A percentile compares a stretch with the other conserved stretches of the same genome.
Conservation (phyloP, 2,888 invertebrate genomes). For the Elmis aenea region DNA sequence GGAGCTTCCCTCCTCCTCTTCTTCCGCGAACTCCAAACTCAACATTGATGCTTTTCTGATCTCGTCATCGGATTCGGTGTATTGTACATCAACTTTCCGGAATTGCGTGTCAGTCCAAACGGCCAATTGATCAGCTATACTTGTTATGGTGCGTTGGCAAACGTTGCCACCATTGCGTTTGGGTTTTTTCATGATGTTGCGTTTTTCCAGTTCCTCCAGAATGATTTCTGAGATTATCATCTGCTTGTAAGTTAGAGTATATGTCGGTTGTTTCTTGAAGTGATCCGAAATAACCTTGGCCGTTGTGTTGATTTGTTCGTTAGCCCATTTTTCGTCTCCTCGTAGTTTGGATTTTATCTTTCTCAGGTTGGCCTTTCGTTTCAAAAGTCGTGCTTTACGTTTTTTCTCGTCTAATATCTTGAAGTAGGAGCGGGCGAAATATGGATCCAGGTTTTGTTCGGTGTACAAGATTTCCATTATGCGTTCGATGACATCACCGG, state of each 20-base stretch:
- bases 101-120: slow-evolving; percentile 38
- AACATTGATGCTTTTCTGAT: no score
- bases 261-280: slow-evolving; percentile 31
- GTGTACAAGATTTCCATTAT: slow-evolving; percentile 36
- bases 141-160: slow-evolving; percentile 23
- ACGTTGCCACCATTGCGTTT: slow-evolving; percentile 27
- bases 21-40: no score
- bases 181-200: slow-evolving; percentile 22
- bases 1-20: slow-evolving; percentile 1
- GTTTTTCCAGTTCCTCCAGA: slow-evolving; percentile 22
- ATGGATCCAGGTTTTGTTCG: slow-evolving; percentile 34
- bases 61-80: slow-evolving; percentile 33
- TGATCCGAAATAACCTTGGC: slow-evolving; percentile 27
- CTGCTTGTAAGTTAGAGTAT: slow-evolving; percentile 35
- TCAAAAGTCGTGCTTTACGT: slow-evolving; percentile 17
- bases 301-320: slow-evolving; percentile 15
- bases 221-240: slow-evolving; percentile 35
- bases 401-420: slow-evolving; percentile 31
- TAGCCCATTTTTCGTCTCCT: slow-evolving; percentile 18
- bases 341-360: slow-evolving; percentile 23
- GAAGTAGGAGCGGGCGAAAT: slow-evolving; percentile 36
- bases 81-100: slow-evolving; percentile 35
- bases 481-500: slow-evolving; percentile 30
- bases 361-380: slow-evolving; percentile 10
- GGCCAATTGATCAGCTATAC: slow-evolving; percentile 35